phyloP scores from a whole-genome alignment of 2,888 invertebrate genomes.

The Tipula helvola region DNA sequence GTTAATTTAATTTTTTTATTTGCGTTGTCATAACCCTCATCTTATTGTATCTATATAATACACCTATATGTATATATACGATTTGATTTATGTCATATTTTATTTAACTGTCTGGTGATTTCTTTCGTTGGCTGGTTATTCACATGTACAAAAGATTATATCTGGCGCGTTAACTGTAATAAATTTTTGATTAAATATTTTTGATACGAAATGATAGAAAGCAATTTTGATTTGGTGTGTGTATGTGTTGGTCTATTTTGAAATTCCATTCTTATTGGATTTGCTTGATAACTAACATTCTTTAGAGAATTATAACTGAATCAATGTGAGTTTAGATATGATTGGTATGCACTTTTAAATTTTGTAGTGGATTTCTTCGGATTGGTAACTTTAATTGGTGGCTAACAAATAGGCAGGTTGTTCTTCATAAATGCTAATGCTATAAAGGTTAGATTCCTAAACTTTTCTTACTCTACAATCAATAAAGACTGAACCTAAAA shows the following conservation, averaged over 20 bases:
- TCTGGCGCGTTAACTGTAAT: neutral
- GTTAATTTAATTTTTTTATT: neutral
- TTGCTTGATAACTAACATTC: neutral
- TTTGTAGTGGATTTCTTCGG: too few species aligned
- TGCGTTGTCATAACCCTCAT: neutral
- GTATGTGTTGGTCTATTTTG: neutral
- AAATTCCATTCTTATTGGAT: neutral
- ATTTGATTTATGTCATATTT: neutral
- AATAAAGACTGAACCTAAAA: too few species aligned
- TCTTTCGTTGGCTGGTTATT: neutral
- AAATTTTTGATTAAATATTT: neutral
- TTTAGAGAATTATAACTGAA: neutral
- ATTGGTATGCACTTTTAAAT: too few species aligned
- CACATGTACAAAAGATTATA: neutral
- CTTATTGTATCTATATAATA: neutral
- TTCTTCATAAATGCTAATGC: too few species aligned
- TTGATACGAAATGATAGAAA: neutral
- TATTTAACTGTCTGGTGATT: neutral
- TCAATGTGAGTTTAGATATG: too few species aligned
- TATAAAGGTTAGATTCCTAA: too few species aligned
- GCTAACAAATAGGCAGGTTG: too few species aligned
- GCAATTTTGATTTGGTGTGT: neutral
- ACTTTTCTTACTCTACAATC: too few species aligned
- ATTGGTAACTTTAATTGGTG: too few species aligned
- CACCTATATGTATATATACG: neutral